Evolutionary conservation across 2,888 invertebrate species (phyloP).

Genomic region (Chironomus tentans): DNA sequence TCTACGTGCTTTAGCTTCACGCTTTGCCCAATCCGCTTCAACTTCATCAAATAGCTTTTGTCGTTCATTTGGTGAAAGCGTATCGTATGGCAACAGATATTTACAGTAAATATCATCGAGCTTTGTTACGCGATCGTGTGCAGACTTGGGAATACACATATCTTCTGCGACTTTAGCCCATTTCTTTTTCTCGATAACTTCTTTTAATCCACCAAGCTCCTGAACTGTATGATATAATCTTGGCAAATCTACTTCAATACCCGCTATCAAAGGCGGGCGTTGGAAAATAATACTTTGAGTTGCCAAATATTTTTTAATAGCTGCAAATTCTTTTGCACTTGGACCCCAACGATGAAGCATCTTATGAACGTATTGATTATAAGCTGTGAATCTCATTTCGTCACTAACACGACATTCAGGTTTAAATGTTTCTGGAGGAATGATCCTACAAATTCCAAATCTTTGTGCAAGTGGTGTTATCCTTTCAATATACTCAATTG

Average conservation of each 20-base stretch:
- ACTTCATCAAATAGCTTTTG: conserved; percentile 63
- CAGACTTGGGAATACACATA: conserved; percentile 73
- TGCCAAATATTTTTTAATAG: conserved; percentile 71
- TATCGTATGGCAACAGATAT: conserved; percentile 82
- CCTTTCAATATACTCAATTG: conserved; percentile 71
- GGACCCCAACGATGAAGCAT: conserved; percentile 85
- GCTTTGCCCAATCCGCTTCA: conserved; percentile 62
- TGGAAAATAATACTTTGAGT: conserved; percentile 65
- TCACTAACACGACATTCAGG: conserved; percentile 76
- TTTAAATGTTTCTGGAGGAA: conserved; percentile 68
- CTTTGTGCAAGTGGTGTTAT: conserved; percentile 66
- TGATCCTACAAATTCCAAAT: conserved; percentile 79
- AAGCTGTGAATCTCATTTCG: conserved; percentile 76
- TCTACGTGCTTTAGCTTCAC: conserved; percentile 48
- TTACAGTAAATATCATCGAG: conserved; percentile 85
- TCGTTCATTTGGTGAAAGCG: conserved; percentile 68
- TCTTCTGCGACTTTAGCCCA: conserved; percentile 83
- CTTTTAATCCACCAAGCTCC: conserved; percentile 72
- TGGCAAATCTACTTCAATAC: conserved; percentile 83
- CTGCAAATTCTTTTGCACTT: conserved; percentile 72
- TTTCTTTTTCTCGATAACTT: conserved; percentile 77
- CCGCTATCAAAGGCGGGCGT: conserved; percentile 76
- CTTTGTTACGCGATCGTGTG: conserved; percentile 70
- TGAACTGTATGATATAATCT: conserved; percentile 78
- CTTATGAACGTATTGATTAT: conserved; percentile 83